Evolutionary conservation across 2,113 vertebrate genomes (phyloP), one percentile per base, ranked within the genome.

Genomic region (Procavia capensis): DNA sequence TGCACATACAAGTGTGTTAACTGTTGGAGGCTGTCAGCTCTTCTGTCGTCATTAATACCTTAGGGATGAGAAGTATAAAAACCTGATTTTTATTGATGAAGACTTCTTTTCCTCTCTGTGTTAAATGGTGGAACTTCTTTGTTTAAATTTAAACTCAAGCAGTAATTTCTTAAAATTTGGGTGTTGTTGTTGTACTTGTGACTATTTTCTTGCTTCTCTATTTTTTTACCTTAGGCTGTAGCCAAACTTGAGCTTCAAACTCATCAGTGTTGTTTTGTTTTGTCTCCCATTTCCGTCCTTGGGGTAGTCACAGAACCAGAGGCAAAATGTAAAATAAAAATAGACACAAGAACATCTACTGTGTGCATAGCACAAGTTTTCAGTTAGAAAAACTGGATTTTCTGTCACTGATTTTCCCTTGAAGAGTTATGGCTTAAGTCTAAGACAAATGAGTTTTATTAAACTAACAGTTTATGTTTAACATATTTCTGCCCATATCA

Each of bases 261-360:
- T 59, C 59, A 54, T 61, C 13, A 20, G 20, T 17, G 11, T 59
- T 17, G 11, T 59, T 93, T 88, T 64, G 9, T 75, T 78, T 96
- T 47, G n/a, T n/a, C n/a, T 75, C 59, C n/a, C 34, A 9, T 61
- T 90, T 88, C 63, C 63, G 82, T 47, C 27, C 27, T 22, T 39
- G 36, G 19, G 25, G 25, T 6, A 43, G 50, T 95, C 36, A 50
- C 85, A 92, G 81, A 96, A 94, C 64, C 57, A 95, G 66, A 79
- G n/a, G 36, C 72, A 92, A 96, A 91, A 76, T 89, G 16, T 89
- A 93, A 95, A 95, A 95, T 88, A 59, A 79, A 95, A 93, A 83
- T 81, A 79, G 45, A 91, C 47, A n/a, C 43, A 63, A 96, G 54
- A 86, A 7, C 82, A 85, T 85, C 90, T 96, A 25, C 39, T 85